Conservation (phyloP, 2,888 invertebrate species). For the Muscina levida region DNA sequence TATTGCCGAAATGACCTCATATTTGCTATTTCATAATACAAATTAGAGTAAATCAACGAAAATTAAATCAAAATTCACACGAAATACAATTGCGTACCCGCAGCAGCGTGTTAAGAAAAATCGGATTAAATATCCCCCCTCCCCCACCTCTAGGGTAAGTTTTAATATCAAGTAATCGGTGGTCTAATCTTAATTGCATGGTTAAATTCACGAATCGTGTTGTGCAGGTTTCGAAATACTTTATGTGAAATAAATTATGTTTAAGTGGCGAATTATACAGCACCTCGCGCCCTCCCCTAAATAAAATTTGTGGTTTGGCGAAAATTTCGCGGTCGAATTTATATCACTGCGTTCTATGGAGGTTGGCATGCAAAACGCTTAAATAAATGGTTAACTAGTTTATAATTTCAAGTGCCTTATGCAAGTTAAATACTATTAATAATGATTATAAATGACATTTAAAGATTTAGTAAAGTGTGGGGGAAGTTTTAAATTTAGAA, state of each 20-base stretch:
- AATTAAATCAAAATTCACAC: not conserved
- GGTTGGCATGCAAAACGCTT: not conserved
- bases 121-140: not conserved
- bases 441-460: no score
- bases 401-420: not conserved
- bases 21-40: not conserved
- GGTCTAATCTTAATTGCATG: not conserved
- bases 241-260: slow-evolving; percentile 59
- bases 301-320: not conserved
- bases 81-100: not conserved
- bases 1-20: not conserved
- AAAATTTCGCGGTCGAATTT: not conserved
- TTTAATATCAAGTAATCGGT: not conserved
- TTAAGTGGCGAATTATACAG: slow-evolving; percentile 50
- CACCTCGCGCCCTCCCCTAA: no score
- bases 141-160: no score
- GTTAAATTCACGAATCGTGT: not conserved
- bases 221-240: not conserved
- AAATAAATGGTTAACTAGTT: not conserved
- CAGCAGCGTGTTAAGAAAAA: not conserved
- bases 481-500: no score
- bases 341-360: not conserved
- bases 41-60: not conserved
- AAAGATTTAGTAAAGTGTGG: no score
- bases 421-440: no score